These are phyloP conservation scores for Dendrolimus kikuchii DNA, from an alignment of 1,140 invertebrate genomes.

Conservation along the genomic window DNA sequence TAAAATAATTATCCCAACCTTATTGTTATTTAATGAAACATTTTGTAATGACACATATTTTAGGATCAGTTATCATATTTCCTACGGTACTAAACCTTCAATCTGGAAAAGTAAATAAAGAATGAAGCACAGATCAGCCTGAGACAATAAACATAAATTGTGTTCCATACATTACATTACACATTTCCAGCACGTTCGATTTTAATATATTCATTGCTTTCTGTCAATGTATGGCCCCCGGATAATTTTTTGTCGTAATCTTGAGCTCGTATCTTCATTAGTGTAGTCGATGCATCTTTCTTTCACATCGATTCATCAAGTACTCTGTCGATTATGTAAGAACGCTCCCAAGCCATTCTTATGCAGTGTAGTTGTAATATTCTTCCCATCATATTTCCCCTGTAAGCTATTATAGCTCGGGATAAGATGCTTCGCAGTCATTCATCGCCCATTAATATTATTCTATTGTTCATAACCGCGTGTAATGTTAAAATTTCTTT, in stretches of 20 bases:
- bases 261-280: constrained; percentile 17
- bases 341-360: constrained; percentile 30
- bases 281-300: constrained; percentile 19
- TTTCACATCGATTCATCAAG: constrained; percentile 25
- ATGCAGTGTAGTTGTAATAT: constrained; percentile 9
- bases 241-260: constrained; percentile 2
- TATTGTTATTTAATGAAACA: too few species aligned
- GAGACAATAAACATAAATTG: too few species aligned
- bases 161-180: too few species aligned
- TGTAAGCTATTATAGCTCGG: constrained; percentile 22
- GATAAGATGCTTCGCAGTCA: constrained; percentile 21
- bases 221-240: too few species aligned
- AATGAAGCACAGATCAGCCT: too few species aligned
- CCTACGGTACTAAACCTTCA: too few species aligned
- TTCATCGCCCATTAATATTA: constrained; percentile 17
- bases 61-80: too few species aligned
- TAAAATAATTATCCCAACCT: too few species aligned
- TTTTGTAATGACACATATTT: too few species aligned
- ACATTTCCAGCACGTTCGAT: too few species aligned
- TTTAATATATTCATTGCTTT: too few species aligned
- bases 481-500: background rate
- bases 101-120: too few species aligned
- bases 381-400: constrained; percentile 26
- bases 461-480: constrained; percentile 18
- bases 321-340: constrained; percentile 23